A percentile compares a stretch with the other conserved stretches of the same genome.
phyloP scores from a whole-genome alignment of 2,113 vertebrate genomes.

The Stigmatopora nigra region DNA sequence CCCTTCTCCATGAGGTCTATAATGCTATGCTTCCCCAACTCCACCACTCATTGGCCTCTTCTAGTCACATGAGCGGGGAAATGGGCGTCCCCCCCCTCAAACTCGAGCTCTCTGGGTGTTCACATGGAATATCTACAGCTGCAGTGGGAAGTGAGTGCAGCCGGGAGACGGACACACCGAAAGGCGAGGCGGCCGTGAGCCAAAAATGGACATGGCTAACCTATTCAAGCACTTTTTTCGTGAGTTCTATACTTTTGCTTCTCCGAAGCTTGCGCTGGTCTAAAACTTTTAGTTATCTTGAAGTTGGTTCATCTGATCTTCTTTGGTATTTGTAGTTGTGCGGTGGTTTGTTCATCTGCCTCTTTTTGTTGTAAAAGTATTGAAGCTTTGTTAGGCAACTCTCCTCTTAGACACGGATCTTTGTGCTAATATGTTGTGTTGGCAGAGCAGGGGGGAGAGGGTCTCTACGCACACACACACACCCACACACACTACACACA shows the following conservation, averaged over 20 bases:
- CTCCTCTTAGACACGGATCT: slow-evolving; percentile 25
- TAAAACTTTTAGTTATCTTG: slow-evolving; percentile 7
- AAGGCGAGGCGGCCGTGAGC: slow-evolving; percentile 59
- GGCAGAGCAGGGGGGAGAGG: slow-evolving; percentile 30
- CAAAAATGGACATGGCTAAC: slow-evolving; percentile 83
- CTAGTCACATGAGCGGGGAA: slow-evolving; percentile 69
- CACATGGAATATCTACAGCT: slow-evolving; percentile 72
- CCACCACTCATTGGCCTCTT: slow-evolving; percentile 54
- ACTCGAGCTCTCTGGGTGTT: slow-evolving; percentile 63
- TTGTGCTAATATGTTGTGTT: slow-evolving; percentile 44
- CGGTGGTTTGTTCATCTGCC: slow-evolving; percentile 12
- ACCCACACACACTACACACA: no score
- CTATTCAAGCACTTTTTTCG: slow-evolving; percentile 83
- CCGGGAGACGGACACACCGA: slow-evolving; percentile 49
- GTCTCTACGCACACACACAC: slow-evolving; percentile 35
- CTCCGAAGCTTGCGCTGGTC: background rate
- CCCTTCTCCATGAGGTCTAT: slow-evolving; percentile 58
- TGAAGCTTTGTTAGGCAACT: slow-evolving; percentile 16
- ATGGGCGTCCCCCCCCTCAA: slow-evolving; percentile 58
- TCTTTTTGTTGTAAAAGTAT: slow-evolving; percentile 6
- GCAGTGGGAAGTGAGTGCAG: slow-evolving; percentile 68
- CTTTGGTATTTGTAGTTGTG: background rate
- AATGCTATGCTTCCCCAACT: slow-evolving; percentile 36
- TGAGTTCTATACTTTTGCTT: slow-evolving; percentile 68
- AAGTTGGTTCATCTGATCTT: background rate